Conservation (phyloP, 1,140 invertebrate species). For the Lamellibrachia luymesi region DNA sequence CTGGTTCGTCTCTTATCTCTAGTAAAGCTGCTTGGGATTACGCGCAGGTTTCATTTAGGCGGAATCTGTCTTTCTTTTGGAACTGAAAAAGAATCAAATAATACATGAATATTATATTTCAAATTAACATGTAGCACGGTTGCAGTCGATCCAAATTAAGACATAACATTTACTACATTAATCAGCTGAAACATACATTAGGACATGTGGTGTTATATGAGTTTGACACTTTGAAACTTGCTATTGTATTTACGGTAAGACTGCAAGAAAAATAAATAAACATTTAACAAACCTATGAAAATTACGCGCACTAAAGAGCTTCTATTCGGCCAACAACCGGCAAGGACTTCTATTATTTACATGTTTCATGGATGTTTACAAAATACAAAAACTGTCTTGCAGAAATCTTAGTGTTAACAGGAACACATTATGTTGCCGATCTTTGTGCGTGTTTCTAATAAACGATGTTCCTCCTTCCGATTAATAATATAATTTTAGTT, state of each 20-base stretch:
- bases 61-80: neutral
- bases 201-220: too few species aligned
- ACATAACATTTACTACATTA: too few species aligned
- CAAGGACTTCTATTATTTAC: neutral
- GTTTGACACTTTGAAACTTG: too few species aligned
- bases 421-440: neutral
- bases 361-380: neutral
- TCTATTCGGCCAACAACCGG: neutral
- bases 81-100: neutral
- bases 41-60: neutral
- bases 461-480: neutral
- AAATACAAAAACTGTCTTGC: neutral
- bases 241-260: too few species aligned
- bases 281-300: too few species aligned
- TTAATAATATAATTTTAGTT: neutral
- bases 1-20: neutral
- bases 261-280: too few species aligned
- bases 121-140: too few species aligned
- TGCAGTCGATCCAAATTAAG: too few species aligned
- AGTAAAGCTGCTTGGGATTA: neutral
- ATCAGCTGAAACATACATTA: too few species aligned
- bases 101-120: too few species aligned
- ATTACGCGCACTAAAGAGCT: too few species aligned
- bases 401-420: neutral
- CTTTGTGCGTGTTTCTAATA: neutral